Percentiles rank a stretch among this genome's conserved stretches.
Evolutionary conservation across 2,888 invertebrate species (phyloP).

Genomic region (Caenorhabditis becei): DNA sequence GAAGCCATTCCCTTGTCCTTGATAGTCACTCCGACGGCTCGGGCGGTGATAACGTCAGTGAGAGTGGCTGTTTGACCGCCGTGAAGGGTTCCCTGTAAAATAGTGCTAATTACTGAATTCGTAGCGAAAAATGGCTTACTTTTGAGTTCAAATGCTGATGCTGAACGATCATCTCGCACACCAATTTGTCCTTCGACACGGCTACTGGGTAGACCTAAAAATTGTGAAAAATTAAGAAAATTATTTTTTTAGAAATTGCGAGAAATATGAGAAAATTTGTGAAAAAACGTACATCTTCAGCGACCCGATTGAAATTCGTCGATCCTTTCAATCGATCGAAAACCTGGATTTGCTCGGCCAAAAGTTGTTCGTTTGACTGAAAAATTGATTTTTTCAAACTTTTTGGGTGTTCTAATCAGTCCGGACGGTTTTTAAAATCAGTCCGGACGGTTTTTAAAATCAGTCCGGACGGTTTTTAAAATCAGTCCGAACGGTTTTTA

Average conservation of each 20-base stretch:
- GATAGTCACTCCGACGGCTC: constrained; percentile 73
- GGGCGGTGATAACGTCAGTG: constrained; percentile 78
- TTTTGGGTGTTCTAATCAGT: too few relatives aligned
- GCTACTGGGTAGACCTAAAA: constrained; percentile 69
- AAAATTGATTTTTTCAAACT: constrained; percentile 1
- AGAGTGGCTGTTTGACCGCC: constrained; percentile 78
- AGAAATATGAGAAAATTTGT: too few relatives aligned
- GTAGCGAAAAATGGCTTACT: constrained; percentile 27
- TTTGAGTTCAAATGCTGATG: constrained; percentile 78
- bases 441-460: too few relatives aligned
- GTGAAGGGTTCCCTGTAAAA: constrained; percentile 75
- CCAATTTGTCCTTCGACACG: constrained; percentile 68
- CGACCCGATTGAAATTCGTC: constrained; percentile 78
- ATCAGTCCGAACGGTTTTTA: too few relatives aligned
- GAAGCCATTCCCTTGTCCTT: constrained; percentile 76
- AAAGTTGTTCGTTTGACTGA: constrained; percentile 38
- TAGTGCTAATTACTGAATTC: neutral
- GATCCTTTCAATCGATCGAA: constrained; percentile 44
- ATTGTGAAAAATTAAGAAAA: neutral
- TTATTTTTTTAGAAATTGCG: neutral
- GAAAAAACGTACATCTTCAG: constrained; percentile 68
- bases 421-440: too few relatives aligned
- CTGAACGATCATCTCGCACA: constrained; percentile 74
- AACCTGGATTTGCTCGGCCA: constrained; percentile 39
- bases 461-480: too few relatives aligned